A percentile compares a stretch with the other conserved stretches of the same genome.
phyloP scores from a whole-genome alignment of 1,140 invertebrate genomes.

The Brachionus koreanus region DNA sequence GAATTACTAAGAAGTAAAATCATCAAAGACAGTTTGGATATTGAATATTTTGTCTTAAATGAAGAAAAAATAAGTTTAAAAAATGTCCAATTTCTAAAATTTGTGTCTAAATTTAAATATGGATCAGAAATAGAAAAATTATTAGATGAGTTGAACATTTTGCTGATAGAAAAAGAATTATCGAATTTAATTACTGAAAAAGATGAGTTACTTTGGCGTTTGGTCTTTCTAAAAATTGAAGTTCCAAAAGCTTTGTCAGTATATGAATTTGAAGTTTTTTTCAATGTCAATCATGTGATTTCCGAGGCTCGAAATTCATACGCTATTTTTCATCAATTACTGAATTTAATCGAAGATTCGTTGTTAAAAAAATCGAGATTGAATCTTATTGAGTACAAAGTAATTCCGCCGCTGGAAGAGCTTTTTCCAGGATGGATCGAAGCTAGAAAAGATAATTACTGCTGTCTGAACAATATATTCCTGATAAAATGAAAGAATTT shows the following conservation, averaged over 20 bases:
- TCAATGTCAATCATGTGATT: background rate
- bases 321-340: background rate
- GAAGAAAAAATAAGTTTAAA: background rate
- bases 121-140: background rate
- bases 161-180: background rate
- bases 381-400: background rate
- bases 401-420: background rate
- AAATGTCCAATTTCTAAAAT: slow-evolving; percentile 12
- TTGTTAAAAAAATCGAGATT: background rate
- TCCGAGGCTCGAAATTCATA: background rate
- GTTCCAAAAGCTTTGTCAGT: background rate
- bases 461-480: background rate
- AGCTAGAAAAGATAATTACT: background rate
- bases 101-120: background rate
- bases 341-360: background rate
- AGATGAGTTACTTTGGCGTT: background rate
- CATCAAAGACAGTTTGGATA: background rate
- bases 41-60: background rate
- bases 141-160: background rate
- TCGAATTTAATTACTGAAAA: background rate
- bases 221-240: background rate
- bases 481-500: background rate
- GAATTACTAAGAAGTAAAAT: background rate
- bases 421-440: background rate
- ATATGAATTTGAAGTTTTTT: background rate